Percentiles rank a stretch among this genome's conserved stretches.
phyloP scores from a whole-genome alignment of 1,140 invertebrate genomes.

The Drosophila pallidifrons region DNA sequence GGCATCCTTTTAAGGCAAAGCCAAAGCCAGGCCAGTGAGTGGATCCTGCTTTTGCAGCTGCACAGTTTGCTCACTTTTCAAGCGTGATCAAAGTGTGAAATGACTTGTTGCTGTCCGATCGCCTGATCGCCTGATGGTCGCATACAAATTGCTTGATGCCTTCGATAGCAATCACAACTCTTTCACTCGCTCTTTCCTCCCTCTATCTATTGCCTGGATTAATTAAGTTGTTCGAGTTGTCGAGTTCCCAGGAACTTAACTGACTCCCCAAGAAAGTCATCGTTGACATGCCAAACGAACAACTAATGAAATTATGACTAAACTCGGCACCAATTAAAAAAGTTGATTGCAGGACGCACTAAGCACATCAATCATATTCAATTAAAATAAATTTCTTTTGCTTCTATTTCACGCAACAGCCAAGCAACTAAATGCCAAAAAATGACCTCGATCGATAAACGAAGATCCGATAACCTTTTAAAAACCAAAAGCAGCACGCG shows the following conservation, averaged over 20 bases:
- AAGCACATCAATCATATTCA: conserved; percentile 68
- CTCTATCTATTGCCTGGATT: conserved; percentile 57
- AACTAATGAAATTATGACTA: conserved; percentile 65
- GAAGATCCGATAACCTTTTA: conserved; percentile 16
- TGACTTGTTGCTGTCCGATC: conserved; percentile 79
- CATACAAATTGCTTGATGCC: conserved; percentile 83
- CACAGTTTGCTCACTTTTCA: conserved; percentile 37
- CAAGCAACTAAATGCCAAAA: conserved; percentile 58
- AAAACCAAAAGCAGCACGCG: conserved; percentile 43
- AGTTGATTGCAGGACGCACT: not conserved
- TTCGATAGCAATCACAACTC: conserved; percentile 46
- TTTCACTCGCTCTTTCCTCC: not conserved
- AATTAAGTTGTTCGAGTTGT: conserved; percentile 73
- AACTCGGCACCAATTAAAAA: conserved; percentile 14
- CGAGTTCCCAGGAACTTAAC: conserved; percentile 47
- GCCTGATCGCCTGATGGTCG: conserved; percentile 30
- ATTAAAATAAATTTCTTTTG: conserved; percentile 67
- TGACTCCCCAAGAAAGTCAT: conserved; percentile 33
- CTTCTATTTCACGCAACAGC: conserved; percentile 66
- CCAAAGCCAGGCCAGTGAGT: not conserved
- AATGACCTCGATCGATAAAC: conserved; percentile 50
- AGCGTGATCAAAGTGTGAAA: conserved; percentile 83
- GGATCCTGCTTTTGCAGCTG: conserved; percentile 51
- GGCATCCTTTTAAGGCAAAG: conserved; percentile 77
- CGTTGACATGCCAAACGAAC: conserved; percentile 27